Conservation (phyloP, 2,113 vertebrate species). For the Pimephales promelas region DNA sequence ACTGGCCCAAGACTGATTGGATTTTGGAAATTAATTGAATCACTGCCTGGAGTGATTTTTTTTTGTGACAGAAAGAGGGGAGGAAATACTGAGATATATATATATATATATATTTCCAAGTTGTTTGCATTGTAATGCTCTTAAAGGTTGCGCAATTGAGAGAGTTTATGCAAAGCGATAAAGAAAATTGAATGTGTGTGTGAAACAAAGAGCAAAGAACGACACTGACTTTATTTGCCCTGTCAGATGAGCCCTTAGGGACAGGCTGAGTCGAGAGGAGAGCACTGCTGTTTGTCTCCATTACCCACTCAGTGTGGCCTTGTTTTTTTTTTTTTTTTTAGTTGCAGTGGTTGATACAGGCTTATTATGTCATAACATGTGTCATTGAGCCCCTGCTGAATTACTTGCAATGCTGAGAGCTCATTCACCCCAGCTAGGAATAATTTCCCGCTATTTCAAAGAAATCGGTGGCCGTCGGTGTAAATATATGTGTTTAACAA, state of each 20-base stretch:
- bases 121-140: conserved; percentile 15
- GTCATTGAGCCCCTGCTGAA: conserved; percentile 10
- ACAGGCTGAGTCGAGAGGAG: conserved; percentile 50
- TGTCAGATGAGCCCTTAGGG: conserved; percentile 61
- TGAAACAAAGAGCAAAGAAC: conserved; percentile 34
- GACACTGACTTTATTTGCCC: conserved; percentile 64
- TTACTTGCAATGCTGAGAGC: background rate
- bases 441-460: background rate
- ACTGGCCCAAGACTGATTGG: conserved; percentile 69
- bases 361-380: conserved; percentile 31
- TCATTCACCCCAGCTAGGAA: background rate
- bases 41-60: conserved; percentile 53
- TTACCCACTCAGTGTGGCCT: conserved; percentile 47
- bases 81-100: background rate
- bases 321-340: background rate
- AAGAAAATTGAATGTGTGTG: conserved; percentile 10
- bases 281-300: conserved; percentile 64
- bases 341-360: conserved; percentile 14
- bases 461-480: background rate
- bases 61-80: background rate
- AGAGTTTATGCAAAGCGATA: background rate
- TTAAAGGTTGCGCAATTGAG: background rate
- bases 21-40: conserved; percentile 68
- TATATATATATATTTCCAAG: background rate
- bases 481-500: background rate